These are phyloP conservation scores for Grapholita molesta DNA, from an alignment of 1,140 invertebrate species.

Conservation along the genomic window DNA sequence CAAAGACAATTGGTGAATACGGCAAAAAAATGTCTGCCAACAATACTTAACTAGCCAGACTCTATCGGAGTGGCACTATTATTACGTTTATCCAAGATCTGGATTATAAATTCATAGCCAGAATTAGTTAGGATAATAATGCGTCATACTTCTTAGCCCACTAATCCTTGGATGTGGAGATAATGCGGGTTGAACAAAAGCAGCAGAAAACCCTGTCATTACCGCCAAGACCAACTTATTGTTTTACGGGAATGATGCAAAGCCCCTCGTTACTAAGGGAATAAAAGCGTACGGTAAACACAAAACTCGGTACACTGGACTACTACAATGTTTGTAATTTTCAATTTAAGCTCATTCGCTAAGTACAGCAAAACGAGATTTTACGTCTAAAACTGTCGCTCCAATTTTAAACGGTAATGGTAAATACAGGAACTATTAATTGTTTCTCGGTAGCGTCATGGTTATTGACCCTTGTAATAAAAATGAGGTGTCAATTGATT, in stretches of 20 bases:
- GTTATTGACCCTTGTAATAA: too few relatives aligned
- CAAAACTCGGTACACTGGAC: background rate
- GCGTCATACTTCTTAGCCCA: background rate
- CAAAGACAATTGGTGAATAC: too few relatives aligned
- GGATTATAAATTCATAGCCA: background rate
- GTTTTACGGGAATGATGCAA: conserved; percentile 2
- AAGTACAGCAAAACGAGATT: too few relatives aligned
- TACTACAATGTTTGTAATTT: background rate
- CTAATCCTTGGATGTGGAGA: background rate
- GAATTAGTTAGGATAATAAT: background rate
- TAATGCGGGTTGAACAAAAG: conserved; percentile 6
- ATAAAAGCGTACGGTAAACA: background rate
- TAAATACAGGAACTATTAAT: too few relatives aligned
- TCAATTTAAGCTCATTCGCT: background rate
- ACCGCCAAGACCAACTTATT: background rate
- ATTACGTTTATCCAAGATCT: background rate
- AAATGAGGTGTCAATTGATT: too few relatives aligned
- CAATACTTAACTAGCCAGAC: too few relatives aligned
- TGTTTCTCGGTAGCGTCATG: too few relatives aligned
- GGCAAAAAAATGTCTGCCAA: too few relatives aligned
- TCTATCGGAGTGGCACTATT: too few relatives aligned
- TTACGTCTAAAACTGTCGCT: too few relatives aligned
- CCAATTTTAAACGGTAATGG: too few relatives aligned
- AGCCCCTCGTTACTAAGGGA: background rate
- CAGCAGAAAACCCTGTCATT: background rate